Conservation (phyloP, 2,797 vertebrate species). For the Molossus alvarezi region DNA sequence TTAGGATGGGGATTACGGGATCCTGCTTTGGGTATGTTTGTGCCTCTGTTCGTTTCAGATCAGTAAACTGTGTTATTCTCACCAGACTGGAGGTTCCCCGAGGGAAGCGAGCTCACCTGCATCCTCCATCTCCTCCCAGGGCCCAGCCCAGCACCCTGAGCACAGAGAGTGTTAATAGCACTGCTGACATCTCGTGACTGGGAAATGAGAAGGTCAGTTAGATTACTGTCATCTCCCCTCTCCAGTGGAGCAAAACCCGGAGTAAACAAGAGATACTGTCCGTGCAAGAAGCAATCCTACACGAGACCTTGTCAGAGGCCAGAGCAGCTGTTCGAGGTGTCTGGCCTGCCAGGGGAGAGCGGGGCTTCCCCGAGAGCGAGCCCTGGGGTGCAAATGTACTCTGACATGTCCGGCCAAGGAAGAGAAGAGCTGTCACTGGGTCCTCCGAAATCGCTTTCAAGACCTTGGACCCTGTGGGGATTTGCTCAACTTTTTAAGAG, state of each 20-base stretch:
- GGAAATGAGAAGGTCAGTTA: background rate
- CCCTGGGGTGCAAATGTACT: background rate
- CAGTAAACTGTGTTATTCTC: background rate
- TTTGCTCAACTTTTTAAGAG: background rate
- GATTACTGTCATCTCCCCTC: background rate
- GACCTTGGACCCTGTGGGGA: accelerated
- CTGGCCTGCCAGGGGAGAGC: background rate
- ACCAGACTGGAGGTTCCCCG: background rate
- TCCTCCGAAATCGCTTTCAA: background rate
- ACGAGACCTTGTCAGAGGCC: background rate
- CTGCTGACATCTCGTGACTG: background rate
- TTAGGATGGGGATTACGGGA: background rate
- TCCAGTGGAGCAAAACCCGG: background rate
- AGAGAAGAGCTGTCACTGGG: background rate
- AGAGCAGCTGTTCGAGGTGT: background rate
- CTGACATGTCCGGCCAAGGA: background rate
- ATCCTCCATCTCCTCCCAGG: background rate
- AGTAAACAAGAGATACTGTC: background rate
- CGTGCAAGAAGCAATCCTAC: background rate
- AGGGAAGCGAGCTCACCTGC: background rate
- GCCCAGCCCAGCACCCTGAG: background rate
- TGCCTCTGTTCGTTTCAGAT: background rate
- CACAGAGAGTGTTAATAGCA: background rate
- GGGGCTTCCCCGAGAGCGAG: background rate
- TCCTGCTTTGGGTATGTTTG: background rate